A percentile compares a stretch with the other conserved stretches of the same genome.
These are phyloP conservation scores for Acleris sparsana DNA, from an alignment of 2,888 invertebrate genomes.

Conservation along the genomic window DNA sequence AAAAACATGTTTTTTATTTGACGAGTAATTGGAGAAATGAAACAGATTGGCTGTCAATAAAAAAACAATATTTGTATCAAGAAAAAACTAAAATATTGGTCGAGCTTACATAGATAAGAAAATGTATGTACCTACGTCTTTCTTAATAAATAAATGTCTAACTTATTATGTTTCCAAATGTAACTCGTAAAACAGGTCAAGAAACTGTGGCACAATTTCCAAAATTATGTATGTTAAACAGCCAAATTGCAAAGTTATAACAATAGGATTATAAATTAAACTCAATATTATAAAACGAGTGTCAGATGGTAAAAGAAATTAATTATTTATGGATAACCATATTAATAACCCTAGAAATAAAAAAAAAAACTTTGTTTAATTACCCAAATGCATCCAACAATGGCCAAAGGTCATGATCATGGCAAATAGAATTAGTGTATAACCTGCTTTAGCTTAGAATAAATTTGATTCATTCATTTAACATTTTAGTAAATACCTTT, in stretches of 20 bases:
- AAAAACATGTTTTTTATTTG: constrained; percentile 26
- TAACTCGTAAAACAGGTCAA: constrained; percentile 9
- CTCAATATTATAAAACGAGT: neutral
- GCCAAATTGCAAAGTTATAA: neutral
- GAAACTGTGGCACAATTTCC: constrained; percentile 10
- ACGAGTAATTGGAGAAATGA: constrained; percentile 9
- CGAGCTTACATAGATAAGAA: constrained; percentile 62
- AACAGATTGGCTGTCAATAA: constrained; percentile 27
- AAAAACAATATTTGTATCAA: constrained; percentile 25
- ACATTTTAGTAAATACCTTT: neutral
- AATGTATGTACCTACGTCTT: constrained; percentile 48
- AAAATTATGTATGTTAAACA: neutral
- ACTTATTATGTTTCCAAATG: constrained; percentile 33
- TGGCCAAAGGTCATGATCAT: neutral
- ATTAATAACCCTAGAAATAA: neutral
- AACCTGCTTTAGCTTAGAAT: constrained; percentile 3
- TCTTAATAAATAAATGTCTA: constrained; percentile 40
- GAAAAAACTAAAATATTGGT: constrained; percentile 43
- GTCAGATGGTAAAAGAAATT: neutral
- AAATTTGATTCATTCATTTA: neutral
- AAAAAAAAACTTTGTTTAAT: neutral
- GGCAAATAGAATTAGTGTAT: neutral
- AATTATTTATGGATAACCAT: neutral
- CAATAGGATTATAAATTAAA: neutral
- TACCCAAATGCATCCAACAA: constrained; percentile 11